A percentile compares a stretch with the other conserved stretches of the same genome.
These are phyloP conservation scores for Tretioscincus oriximinensis DNA, from an alignment of 2,113 vertebrate genomes.

Conservation along the genomic window DNA sequence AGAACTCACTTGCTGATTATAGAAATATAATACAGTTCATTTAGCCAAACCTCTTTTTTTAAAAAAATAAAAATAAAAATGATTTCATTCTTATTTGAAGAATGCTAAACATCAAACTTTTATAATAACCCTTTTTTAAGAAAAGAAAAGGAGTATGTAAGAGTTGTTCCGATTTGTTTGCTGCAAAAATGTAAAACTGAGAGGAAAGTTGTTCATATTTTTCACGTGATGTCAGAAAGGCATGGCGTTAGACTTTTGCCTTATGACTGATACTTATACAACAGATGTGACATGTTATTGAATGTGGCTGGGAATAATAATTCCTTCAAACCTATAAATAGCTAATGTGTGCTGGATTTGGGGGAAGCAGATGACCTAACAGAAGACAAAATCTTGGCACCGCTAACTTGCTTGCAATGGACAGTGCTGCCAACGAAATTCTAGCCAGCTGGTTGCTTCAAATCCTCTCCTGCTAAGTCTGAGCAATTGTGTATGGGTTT, in stretches of 20 bases:
- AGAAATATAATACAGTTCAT: constrained; percentile 25
- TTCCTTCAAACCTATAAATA: constrained; percentile 74
- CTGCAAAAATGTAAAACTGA: constrained; percentile 45
- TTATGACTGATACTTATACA: constrained; percentile 71
- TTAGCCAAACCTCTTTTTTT: constrained; percentile 40
- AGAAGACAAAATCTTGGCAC: constrained; percentile 74
- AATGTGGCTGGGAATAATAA: constrained; percentile 66
- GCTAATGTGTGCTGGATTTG: constrained; percentile 65
- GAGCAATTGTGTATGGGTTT: constrained; percentile 62
- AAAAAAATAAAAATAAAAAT: constrained; percentile 21
- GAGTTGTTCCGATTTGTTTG: constrained; percentile 51
- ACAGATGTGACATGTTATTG: constrained; percentile 69
- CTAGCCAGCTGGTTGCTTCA: constrained; percentile 67
- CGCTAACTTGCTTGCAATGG: constrained; percentile 61
- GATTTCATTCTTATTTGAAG: constrained; percentile 5
- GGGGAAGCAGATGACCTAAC: constrained; percentile 75
- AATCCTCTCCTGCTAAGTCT: constrained; percentile 65
- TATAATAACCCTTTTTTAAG: constrained; percentile 19
- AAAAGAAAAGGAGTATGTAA: constrained; percentile 31
- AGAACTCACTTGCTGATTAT: constrained; percentile 50
- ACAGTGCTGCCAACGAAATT: constrained; percentile 69
- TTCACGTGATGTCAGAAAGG: constrained; percentile 59
- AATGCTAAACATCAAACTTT: constrained; percentile 32
- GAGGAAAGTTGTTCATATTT: constrained; percentile 59
- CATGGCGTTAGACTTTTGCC: constrained; percentile 61